Evolutionary conservation across 2,113 vertebrate genomes (phyloP).

Genomic region (Vimba vimba): DNA sequence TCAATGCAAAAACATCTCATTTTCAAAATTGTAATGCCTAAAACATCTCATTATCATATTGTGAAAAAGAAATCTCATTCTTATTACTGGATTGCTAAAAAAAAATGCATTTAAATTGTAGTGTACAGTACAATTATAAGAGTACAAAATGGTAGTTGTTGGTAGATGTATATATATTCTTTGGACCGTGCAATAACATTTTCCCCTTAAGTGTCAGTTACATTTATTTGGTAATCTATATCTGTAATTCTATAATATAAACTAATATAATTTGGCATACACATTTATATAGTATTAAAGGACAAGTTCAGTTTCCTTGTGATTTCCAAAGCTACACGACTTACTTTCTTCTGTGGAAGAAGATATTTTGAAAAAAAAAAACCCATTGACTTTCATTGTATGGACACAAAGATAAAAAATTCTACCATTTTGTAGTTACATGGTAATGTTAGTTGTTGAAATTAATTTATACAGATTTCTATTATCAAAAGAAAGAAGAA

Average conservation of each 20-base stretch:
- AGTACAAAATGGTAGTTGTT: background rate
- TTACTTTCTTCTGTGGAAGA: background rate
- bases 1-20: background rate
- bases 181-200: background rate
- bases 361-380: background rate
- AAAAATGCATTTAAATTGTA: background rate
- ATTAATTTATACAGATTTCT: background rate
- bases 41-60: background rate
- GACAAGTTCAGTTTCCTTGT: background rate
- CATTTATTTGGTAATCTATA: background rate
- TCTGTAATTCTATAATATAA: background rate
- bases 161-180: background rate
- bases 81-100: background rate
- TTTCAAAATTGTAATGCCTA: too few relatives aligned
- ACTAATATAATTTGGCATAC: background rate
- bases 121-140: background rate
- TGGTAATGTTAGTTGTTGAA: background rate
- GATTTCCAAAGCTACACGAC: background rate
- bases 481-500: background rate
- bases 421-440: too few relatives aligned
- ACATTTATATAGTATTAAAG: background rate
- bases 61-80: background rate
- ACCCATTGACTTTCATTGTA: background rate
- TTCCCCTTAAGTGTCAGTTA: background rate
- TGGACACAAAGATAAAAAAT: background rate